Conservation (phyloP, 23 tunicate genomes). For the Corella eumyota region DNA sequence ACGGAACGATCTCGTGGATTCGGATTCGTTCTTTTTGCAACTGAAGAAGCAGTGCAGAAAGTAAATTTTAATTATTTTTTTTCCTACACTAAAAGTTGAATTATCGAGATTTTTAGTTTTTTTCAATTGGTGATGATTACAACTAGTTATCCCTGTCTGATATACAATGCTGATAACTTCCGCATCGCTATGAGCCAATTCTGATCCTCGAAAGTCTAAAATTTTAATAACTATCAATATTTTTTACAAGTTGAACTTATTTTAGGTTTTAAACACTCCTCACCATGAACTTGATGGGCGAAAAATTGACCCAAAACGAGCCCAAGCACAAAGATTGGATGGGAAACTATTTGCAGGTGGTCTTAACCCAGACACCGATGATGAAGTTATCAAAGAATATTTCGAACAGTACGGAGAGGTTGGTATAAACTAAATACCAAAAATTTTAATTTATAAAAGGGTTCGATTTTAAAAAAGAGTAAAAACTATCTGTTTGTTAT, state of each 20-base stretch:
- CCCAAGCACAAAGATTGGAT: conserved; percentile 82
- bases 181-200: conserved; percentile 13
- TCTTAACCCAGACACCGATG: conserved; percentile 70
- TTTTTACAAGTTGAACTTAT: too few species aligned
- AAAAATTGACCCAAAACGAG: conserved; percentile 89
- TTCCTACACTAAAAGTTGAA: not conserved
- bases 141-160: not conserved
- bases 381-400: conserved; percentile 59
- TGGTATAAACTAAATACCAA: not conserved
- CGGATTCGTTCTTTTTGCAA: conserved; percentile 89
- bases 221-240: too few species aligned
- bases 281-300: conserved; percentile 72
- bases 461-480: not conserved
- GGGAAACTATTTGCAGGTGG: conserved; percentile 98
- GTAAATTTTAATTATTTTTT: conserved; percentile 22
- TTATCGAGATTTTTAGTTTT: not conserved
- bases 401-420: conserved; percentile 88
- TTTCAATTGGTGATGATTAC: not conserved
- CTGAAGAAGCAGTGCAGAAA: conserved; percentile 45
- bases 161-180: conserved; percentile 5
- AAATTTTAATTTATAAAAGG: not conserved
- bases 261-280: conserved; percentile 29
- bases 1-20: conserved; percentile 95
- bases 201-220: too few species aligned
- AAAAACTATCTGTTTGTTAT: not conserved